phyloP scores from a whole-genome alignment of 2,797 vertebrate species.

The Anas acuta region DNA sequence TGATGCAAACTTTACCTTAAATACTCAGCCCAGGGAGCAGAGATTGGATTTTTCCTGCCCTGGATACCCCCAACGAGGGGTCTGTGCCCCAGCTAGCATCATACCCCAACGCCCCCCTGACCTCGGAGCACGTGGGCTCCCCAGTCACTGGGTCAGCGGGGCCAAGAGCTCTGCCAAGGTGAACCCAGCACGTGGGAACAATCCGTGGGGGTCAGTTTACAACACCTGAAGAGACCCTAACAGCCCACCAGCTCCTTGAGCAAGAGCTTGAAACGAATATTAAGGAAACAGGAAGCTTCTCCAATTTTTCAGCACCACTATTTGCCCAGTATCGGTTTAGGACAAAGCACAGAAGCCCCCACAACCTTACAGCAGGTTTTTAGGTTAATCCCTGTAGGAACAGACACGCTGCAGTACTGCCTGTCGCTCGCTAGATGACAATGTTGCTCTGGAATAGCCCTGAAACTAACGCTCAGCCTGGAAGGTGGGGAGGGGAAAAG shows the following conservation, averaged over 20 bases:
- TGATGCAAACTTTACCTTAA: not conserved
- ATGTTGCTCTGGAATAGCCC: constrained; percentile 4
- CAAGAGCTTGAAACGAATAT: not conserved
- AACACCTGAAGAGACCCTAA: not conserved
- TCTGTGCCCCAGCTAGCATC: not conserved
- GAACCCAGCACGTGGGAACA: constrained; percentile 38
- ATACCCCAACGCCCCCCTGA: not conserved
- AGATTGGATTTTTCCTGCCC: not conserved
- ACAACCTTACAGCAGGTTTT: not conserved
- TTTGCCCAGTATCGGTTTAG: not conserved
- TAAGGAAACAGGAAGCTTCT: not conserved
- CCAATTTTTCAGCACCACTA: not conserved
- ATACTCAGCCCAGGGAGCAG: not conserved
- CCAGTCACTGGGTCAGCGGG: constrained; percentile 61
- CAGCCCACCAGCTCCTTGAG: accelerated
- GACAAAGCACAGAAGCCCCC: not conserved
- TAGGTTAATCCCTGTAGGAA: not conserved
- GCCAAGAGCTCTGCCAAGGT: constrained; percentile 14
- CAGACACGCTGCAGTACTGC: not conserved
- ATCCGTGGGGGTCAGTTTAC: not conserved
- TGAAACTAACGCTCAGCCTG: not conserved
- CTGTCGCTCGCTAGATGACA: constrained; percentile 50
- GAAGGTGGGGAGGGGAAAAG: not conserved
- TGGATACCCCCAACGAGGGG: not conserved
- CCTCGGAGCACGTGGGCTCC: not conserved